These are phyloP conservation scores for Odocoileus virginianus DNA, from an alignment of 2,113 vertebrate genomes.

Conservation along the genomic window DNA sequence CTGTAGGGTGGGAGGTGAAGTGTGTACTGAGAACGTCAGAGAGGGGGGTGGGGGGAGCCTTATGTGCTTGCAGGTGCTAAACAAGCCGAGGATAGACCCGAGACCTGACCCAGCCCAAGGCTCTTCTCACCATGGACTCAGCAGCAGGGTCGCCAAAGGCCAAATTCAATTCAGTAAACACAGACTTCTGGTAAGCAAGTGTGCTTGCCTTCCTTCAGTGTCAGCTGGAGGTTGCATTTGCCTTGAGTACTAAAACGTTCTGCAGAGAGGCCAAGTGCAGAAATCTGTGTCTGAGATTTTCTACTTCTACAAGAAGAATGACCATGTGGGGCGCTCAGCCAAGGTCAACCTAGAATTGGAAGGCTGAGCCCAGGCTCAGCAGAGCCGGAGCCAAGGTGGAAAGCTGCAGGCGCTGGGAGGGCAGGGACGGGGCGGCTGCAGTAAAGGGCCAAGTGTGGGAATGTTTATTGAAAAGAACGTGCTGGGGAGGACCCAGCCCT, in stretches of 20 bases:
- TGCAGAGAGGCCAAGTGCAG: slow-evolving; percentile 42
- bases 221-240: not conserved
- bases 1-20: not conserved
- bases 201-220: not conserved
- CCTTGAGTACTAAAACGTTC: not conserved
- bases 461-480: slow-evolving; percentile 62
- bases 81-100: not conserved
- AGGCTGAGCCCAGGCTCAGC: not conserved
- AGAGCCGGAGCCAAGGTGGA: slow-evolving; percentile 40
- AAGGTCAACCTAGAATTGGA: slow-evolving; percentile 50
- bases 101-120: not conserved
- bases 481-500: slow-evolving; percentile 54
- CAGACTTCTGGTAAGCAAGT: slow-evolving; percentile 1
- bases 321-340: slow-evolving; percentile 26
- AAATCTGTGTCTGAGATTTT: slow-evolving; percentile 40
- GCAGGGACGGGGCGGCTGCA: not conserved
- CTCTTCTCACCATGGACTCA: not conserved
- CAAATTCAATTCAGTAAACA: slow-evolving; percentile 35
- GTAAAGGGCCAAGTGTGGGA: slow-evolving; percentile 59
- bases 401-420: slow-evolving; percentile 58
- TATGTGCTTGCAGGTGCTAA: not conserved
- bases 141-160: not conserved
- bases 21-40: not conserved
- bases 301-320: slow-evolving; percentile 53
- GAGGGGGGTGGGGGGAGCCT: not conserved